These are phyloP conservation scores for Pipistrellus nathusii DNA, from an alignment of 2,797 vertebrate genomes.

Conservation along the genomic window DNA sequence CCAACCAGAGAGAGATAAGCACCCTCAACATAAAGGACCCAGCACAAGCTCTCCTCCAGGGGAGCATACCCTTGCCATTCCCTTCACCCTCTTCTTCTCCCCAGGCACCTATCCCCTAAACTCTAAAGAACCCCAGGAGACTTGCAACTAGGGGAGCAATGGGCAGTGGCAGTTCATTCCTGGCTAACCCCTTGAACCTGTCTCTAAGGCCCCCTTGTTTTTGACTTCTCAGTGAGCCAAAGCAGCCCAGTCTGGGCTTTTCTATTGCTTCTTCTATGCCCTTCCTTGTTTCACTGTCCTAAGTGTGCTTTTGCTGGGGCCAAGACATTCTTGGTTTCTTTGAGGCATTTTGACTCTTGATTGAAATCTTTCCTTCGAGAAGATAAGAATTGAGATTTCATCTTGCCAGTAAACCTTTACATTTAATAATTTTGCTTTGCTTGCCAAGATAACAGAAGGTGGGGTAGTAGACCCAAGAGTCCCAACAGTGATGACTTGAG, in stretches of 20 bases:
- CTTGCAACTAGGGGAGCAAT: neutral
- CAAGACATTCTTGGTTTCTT: too few relatives aligned
- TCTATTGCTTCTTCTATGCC: too few relatives aligned
- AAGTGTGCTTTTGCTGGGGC: too few relatives aligned
- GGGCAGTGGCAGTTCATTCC: neutral
- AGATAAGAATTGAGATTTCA: too few relatives aligned
- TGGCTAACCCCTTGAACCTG: neutral
- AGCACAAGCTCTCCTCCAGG: neutral
- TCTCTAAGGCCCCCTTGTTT: too few relatives aligned
- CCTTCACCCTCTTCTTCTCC: neutral
- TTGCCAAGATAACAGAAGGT: neutral
- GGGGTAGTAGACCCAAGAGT: neutral
- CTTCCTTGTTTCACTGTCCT: too few relatives aligned
- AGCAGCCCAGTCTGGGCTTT: too few relatives aligned
- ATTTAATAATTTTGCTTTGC: conserved; percentile 34
- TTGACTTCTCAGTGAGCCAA: too few relatives aligned
- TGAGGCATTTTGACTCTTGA: too few relatives aligned
- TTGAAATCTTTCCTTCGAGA: too few relatives aligned
- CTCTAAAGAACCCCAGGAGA: neutral
- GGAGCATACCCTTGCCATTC: neutral
- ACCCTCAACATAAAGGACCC: neutral
- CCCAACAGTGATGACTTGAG: neutral
- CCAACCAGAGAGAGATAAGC: neutral
- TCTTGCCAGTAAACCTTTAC: neutral
- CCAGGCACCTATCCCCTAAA: neutral